Evolutionary conservation across 37 sponge, comb jelly and placozoan genomes (phyloP), one percentile per base, ranked within the genome.

Genomic region (Mnemiopsis leidyi): DNA sequence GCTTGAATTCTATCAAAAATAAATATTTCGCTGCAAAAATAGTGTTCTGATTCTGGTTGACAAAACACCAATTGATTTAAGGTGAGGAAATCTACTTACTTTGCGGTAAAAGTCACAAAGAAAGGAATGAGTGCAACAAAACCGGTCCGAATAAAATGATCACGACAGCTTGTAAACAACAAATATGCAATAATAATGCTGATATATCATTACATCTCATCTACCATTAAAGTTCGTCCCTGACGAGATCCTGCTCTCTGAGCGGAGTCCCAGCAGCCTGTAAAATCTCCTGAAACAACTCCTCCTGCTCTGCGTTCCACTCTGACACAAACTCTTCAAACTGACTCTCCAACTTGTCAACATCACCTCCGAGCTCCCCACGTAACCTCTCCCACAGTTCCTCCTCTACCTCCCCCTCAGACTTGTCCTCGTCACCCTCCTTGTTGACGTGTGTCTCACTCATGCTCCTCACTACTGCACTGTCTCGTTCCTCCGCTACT

Each of bases 351-450:
- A 68, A 68, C 38, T 35, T 38, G 0, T 79, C 36, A 18, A 69
- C 76, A 93, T 71, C 68, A 1, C 38, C 93, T 18, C 31, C 38
- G 40, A 82, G 25, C 29, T 23, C 36, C 13, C 18, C 69, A 38
- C 32, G 37, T 32, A 82, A 29, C 34, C 9, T 25, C 71, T 31
- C 93, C 38, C 39, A 40, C 30, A 61, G 0, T 32, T 96, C 96
- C 94, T 96, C 95, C 82, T 96, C 96, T 0, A 76, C 94, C 0
- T 93, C 93, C 34, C 20, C 73, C 73, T 82, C 82, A 32, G 75
- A n/a, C n/a, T 71, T 28, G 3, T 82, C 36, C 36, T 82, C 82
- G 7, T 29, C 21, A 13, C 38, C 82, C 3, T 30, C 37, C 37
- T 31, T 35, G 23, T 23, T 31, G 37, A 35, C 82, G 0, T 3